phyloP scores from a whole-genome alignment of 2,797 vertebrate genomes.

The Hapalemur alaotrensis region DNA sequence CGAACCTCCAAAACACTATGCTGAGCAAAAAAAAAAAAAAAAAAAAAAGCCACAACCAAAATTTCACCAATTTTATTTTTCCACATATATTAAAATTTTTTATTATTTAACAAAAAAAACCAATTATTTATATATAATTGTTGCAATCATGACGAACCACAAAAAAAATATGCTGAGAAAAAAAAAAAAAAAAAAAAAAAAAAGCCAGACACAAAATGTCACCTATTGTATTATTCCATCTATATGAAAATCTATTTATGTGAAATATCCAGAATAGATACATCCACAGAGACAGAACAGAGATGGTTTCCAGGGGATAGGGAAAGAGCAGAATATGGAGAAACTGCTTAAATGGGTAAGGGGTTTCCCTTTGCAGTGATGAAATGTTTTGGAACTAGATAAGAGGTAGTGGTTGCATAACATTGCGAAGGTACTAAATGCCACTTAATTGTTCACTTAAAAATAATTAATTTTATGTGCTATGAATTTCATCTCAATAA shows the following conservation, averaged over 20 bases:
- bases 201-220: background rate
- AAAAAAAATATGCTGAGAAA: background rate
- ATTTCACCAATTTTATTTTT: no score
- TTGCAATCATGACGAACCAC: no score
- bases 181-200: background rate
- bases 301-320: background rate
- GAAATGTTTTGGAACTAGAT: background rate
- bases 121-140: no score
- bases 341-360: background rate
- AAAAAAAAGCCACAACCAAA: no score
- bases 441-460: background rate
- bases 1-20: background rate
- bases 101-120: no score
- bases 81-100: no score
- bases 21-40: background rate
- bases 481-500: slow-evolving; percentile 28
- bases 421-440: background rate
- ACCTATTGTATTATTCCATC: no score
- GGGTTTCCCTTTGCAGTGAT: background rate
- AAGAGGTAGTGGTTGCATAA: background rate
- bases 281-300: background rate
- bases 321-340: background rate
- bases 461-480: background rate
- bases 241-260: no score
- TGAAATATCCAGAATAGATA: background rate